Conservation (phyloP, 2,888 invertebrate species). For the Tenthredo mesomela region DNA sequence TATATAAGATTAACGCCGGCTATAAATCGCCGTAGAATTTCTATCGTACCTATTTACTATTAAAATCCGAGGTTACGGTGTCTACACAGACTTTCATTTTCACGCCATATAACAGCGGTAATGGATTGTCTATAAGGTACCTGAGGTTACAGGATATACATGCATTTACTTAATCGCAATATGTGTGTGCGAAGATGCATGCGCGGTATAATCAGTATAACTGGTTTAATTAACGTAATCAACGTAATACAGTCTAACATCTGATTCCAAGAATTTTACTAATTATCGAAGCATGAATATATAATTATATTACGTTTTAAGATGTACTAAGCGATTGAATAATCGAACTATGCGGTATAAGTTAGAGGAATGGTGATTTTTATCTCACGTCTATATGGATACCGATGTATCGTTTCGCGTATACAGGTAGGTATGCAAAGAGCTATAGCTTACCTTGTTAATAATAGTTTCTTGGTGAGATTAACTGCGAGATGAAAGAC, state of each 20-base stretch:
- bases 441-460: background rate
- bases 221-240: background rate
- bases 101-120: conserved; percentile 29
- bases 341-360: background rate
- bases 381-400: background rate
- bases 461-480: conserved; percentile 24
- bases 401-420: background rate
- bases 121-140: conserved; percentile 6
- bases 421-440: too few species aligned
- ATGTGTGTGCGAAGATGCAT: background rate
- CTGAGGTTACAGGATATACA: background rate
- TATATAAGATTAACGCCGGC: background rate
- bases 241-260: background rate
- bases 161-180: background rate
- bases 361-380: background rate
- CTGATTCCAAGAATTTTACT: background rate
- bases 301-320: too few species aligned
- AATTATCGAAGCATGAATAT: background rate
- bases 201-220: background rate
- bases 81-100: conserved; percentile 36
- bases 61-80: conserved; percentile 11
- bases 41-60: conserved; percentile 11
- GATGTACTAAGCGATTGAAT: background rate
- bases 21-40: conserved; percentile 14
- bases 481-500: conserved; percentile 26